Percentiles rank a stretch among this genome's conserved stretches.
Conservation (phyloP, 2,797 vertebrate species). For the Percopsis omiscomaycus region DNA sequence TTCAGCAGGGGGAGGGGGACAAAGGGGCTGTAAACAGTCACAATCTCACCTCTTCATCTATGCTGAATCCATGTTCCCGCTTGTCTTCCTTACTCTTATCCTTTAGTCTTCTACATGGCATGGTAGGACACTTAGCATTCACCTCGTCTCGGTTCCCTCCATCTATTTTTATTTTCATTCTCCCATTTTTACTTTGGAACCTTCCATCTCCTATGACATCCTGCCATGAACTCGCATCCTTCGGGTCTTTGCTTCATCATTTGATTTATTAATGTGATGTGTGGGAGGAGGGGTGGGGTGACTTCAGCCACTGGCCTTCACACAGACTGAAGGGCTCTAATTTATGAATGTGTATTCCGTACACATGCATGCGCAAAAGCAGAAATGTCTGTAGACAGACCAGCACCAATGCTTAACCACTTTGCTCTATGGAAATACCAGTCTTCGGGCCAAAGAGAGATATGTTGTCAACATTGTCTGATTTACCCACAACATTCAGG, state of each 20-base stretch:
- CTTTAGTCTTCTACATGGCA: background rate
- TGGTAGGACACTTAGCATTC: no score
- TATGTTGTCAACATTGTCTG: background rate
- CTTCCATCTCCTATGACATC: conserved; percentile 9
- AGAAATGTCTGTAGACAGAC: background rate
- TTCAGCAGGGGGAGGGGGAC: conserved; percentile 33
- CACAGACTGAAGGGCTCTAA: conserved; percentile 10
- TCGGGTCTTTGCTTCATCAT: conserved; percentile 8
- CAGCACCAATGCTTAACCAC: background rate
- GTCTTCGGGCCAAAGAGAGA: background rate
- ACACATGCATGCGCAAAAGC: background rate
- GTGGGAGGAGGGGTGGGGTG: conserved; percentile 17
- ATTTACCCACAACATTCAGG: no score
- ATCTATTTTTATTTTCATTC: background rate
- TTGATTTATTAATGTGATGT: conserved; percentile 40
- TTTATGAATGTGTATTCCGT: background rate
- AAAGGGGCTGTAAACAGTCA: conserved; percentile 20
- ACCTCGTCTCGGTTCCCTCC: background rate
- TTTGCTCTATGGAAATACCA: no score
- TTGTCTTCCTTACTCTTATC: background rate
- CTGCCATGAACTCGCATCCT: conserved; percentile 18
- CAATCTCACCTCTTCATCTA: conserved; percentile 8
- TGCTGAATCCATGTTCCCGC: conserved; percentile 3
- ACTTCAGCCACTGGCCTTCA: conserved; percentile 15
- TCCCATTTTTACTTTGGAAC: background rate